Evolutionary conservation across 2,113 vertebrate species (phyloP).

Genomic region (Greenwoodochromis staneri): DNA sequence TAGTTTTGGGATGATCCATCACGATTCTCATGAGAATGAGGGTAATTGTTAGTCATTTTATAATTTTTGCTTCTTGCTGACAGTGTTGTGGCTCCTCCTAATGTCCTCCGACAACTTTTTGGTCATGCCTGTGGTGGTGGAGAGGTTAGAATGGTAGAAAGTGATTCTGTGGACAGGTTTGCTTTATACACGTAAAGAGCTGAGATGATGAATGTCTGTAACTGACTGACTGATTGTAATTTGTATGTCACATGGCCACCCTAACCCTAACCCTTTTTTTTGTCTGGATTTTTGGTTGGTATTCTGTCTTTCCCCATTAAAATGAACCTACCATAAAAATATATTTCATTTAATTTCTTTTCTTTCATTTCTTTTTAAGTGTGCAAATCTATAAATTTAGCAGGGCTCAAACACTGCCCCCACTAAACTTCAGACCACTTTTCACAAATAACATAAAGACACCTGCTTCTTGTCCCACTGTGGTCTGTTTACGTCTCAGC

Average conservation of each 20-base stretch:
- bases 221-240: not conserved
- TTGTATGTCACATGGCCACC: not conserved
- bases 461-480: not conserved
- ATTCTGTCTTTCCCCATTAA: not conserved
- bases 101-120: not conserved
- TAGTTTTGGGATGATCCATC: not conserved
- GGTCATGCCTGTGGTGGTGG: fast-evolving
- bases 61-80: not conserved
- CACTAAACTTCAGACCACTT: not conserved
- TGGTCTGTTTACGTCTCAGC: not conserved
- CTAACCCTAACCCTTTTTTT: not conserved
- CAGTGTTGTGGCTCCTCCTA: not conserved
- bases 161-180: not conserved
- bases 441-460: not conserved
- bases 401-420: not conserved
- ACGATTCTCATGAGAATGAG: not conserved
- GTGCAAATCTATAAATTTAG: not conserved
- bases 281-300: not conserved
- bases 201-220: not conserved
- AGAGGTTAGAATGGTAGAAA: not conserved
- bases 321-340: not conserved
- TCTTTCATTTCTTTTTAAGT: not conserved
- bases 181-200: not conserved
- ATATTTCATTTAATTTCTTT: not conserved
- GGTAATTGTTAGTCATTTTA: not conserved